Percentiles rank a stretch among this genome's conserved stretches.
Conservation (phyloP, 2,797 vertebrate genomes). For the Hoplostethus mediterraneus region DNA sequence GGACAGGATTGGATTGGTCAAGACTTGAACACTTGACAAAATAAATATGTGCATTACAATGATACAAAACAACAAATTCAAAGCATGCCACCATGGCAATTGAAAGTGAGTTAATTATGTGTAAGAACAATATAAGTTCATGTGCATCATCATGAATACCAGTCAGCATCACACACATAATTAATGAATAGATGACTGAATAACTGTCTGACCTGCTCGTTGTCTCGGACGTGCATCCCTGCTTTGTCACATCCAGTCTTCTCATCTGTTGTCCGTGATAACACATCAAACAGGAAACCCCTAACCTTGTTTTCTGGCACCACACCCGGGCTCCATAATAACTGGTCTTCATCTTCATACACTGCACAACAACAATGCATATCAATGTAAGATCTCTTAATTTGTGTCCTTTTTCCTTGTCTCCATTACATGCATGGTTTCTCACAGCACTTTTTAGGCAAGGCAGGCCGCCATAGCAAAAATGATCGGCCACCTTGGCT, state of each 20-base stretch:
- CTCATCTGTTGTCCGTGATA: slow-evolving; percentile 87
- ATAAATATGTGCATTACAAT: background rate
- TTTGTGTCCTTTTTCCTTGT: background rate
- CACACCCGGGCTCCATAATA: slow-evolving; percentile 92
- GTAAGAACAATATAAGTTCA: background rate
- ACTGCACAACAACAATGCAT: slow-evolving; percentile 77
- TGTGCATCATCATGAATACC: background rate
- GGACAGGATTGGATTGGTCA: slow-evolving; percentile 26
- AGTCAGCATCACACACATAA: background rate
- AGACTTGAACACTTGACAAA: background rate
- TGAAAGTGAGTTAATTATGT: background rate
- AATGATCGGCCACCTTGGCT: no score
- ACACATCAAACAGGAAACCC: slow-evolving; percentile 91
- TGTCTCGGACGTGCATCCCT: slow-evolving; percentile 89
- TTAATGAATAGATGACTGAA: background rate
- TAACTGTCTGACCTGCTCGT: slow-evolving; percentile 89
- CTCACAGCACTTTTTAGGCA: no score
- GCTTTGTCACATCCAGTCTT: slow-evolving; percentile 84
- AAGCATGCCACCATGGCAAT: background rate
- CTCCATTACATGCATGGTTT: background rate
- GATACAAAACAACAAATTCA: background rate
- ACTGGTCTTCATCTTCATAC: slow-evolving; percentile 93
- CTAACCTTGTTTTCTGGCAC: slow-evolving; percentile 92
- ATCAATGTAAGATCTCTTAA: slow-evolving; percentile 11
- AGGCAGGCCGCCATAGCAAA: no score